These are phyloP conservation scores for Rhyacophila evoluta DNA, from an alignment of 2,888 invertebrate species.

Conservation along the genomic window DNA sequence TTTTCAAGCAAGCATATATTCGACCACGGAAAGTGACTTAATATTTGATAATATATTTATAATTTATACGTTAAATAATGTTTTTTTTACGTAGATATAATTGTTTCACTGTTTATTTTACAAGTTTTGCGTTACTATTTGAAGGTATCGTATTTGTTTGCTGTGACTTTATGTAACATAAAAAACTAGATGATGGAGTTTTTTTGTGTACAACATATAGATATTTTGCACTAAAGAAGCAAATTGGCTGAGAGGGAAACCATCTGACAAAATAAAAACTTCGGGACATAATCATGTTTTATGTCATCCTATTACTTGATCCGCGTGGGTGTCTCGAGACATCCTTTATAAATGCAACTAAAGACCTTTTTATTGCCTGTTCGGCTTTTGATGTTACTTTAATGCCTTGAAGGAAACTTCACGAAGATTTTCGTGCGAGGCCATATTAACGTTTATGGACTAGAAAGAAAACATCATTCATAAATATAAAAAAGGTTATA, in stretches of 20 bases:
- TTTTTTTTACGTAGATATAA: too few relatives aligned
- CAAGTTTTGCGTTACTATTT: too few relatives aligned
- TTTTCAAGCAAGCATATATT: too few relatives aligned
- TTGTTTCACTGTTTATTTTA: too few relatives aligned
- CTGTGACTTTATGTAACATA: background rate
- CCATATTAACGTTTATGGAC: conserved; percentile 24
- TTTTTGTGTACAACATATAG: background rate
- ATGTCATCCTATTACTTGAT: conserved; percentile 40
- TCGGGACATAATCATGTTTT: conserved; percentile 48
- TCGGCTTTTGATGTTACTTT: conserved; percentile 25
- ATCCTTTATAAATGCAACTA: conserved; percentile 20
- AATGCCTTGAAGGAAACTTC: conserved; percentile 13
- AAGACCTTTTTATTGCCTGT: conserved; percentile 28
- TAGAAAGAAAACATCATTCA: conserved; percentile 24
- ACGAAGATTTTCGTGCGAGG: conserved; percentile 22
- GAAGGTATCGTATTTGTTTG: too few relatives aligned
- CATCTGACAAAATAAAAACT: conserved; percentile 38
- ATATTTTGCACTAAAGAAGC: background rate
- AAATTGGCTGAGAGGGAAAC: background rate
- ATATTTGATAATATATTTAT: too few relatives aligned
- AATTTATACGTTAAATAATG: too few relatives aligned
- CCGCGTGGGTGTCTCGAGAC: conserved; percentile 1
- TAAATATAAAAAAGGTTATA: conserved; percentile 13
- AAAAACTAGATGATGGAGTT: background rate
- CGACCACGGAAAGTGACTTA: too few relatives aligned